These are phyloP conservation scores for Tyrannus savana DNA, from an alignment of 2,113 vertebrate genomes.

Conservation along the genomic window DNA sequence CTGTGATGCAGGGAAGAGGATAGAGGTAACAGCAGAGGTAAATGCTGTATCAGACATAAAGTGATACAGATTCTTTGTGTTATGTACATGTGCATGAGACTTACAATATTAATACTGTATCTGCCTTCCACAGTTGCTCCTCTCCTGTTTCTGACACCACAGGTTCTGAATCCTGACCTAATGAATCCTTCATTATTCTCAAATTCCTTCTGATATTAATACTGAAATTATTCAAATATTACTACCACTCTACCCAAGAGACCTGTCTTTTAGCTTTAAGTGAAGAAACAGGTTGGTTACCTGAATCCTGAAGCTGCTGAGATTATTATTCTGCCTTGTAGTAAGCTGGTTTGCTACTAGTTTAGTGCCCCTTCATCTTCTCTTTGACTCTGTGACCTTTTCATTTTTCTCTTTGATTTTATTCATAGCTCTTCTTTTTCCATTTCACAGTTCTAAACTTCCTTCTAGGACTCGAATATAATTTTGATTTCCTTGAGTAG, in stretches of 20 bases:
- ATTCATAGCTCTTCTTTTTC: not conserved
- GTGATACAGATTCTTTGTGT: not conserved
- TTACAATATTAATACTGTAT: not conserved
- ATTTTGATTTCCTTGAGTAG: not conserved
- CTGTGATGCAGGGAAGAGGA: not conserved
- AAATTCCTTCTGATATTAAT: not conserved
- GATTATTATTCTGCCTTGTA: not conserved
- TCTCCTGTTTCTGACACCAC: not conserved
- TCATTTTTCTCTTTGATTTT: conserved; percentile 15
- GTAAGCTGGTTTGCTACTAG: not conserved
- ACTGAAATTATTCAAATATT: not conserved
- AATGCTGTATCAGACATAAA: not conserved
- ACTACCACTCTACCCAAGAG: not conserved
- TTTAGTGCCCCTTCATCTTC: not conserved
- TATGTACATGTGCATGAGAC: not conserved
- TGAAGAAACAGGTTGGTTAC: not conserved
- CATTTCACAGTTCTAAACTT: not conserved
- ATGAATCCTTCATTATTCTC: not conserved
- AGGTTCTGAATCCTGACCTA: not conserved
- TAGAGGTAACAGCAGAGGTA: not conserved
- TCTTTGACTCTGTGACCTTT: not conserved
- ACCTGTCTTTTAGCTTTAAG: not conserved
- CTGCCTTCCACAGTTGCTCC: not conserved
- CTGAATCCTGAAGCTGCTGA: not conserved
- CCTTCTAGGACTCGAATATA: not conserved